A percentile compares a stretch with the other conserved stretches of the same genome.
These are phyloP conservation scores for Erythrocercus mccallii DNA, from an alignment of 2,113 vertebrate species.

Conservation along the genomic window DNA sequence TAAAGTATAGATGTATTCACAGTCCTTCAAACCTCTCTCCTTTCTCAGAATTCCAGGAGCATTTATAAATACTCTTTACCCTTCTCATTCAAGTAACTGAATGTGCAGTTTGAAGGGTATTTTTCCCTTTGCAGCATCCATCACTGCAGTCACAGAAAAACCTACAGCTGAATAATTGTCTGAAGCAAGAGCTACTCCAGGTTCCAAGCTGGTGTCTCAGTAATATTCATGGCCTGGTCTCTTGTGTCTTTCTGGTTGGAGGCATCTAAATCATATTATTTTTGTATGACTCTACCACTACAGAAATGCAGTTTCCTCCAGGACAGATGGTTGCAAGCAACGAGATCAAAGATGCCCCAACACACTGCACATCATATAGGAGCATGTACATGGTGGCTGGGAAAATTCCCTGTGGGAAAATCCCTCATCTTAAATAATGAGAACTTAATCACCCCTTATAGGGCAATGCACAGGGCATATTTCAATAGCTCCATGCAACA, in stretches of 20 bases:
- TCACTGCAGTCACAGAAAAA: background rate
- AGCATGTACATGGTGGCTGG: background rate
- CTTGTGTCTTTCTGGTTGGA: background rate
- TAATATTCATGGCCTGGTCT: background rate
- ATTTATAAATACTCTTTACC: background rate
- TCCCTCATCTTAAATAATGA: background rate
- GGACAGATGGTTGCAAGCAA: background rate
- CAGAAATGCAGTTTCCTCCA: background rate
- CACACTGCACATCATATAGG: background rate
- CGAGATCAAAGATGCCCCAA: background rate
- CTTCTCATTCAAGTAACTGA: background rate
- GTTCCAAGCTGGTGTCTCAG: background rate
- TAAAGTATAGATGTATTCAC: background rate
- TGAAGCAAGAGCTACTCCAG: background rate
- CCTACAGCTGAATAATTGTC: background rate
- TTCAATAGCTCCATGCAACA: background rate
- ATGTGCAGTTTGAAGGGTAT: background rate
- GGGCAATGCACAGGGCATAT: background rate
- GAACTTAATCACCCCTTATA: background rate
- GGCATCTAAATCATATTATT: background rate
- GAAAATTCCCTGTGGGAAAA: background rate
- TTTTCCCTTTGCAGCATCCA: background rate
- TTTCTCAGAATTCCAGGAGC: background rate
- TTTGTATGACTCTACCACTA: background rate
- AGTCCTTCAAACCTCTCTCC: background rate